phyloP scores from a whole-genome alignment of 2,113 vertebrate genomes.

The Cepphus grylle region DNA sequence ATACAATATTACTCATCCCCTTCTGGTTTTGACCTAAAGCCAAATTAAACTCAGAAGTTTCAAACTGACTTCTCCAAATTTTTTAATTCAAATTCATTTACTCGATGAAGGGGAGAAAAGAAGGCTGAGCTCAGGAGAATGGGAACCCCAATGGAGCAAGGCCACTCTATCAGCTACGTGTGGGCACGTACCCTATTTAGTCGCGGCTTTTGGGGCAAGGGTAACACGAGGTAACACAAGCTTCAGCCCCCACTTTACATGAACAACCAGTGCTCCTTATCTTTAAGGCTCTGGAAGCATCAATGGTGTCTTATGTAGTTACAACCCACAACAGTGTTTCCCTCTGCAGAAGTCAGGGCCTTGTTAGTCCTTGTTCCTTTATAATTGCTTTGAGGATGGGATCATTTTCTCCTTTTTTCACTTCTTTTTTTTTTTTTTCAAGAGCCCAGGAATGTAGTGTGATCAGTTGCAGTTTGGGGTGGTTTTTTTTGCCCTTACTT shows the following conservation, averaged over 20 bases:
- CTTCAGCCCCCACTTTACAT: background rate
- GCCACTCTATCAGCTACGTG: background rate
- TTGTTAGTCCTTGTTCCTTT: background rate
- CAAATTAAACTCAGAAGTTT: slow-evolving; percentile 37
- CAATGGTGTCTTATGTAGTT: accelerated
- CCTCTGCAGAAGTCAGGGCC: background rate
- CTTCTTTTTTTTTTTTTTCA: background rate
- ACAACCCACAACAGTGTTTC: background rate
- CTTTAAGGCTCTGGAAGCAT: background rate
- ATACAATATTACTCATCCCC: slow-evolving; percentile 4
- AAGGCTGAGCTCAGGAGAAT: background rate
- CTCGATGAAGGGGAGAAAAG: background rate
- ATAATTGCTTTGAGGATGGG: background rate
- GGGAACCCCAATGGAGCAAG: background rate
- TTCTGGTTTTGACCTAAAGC: slow-evolving; percentile 34
- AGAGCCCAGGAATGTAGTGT: background rate
- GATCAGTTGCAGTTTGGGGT: background rate
- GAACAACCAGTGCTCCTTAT: background rate
- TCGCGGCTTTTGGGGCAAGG: background rate
- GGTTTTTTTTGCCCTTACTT: background rate
- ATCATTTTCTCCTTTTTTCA: background rate
- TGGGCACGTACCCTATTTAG: background rate
- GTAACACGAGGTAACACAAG: background rate
- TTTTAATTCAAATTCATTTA: background rate
- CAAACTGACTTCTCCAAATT: slow-evolving; percentile 4